Conservation (phyloP, 2,797 vertebrate genomes). For the Darevskia mixta region DNA sequence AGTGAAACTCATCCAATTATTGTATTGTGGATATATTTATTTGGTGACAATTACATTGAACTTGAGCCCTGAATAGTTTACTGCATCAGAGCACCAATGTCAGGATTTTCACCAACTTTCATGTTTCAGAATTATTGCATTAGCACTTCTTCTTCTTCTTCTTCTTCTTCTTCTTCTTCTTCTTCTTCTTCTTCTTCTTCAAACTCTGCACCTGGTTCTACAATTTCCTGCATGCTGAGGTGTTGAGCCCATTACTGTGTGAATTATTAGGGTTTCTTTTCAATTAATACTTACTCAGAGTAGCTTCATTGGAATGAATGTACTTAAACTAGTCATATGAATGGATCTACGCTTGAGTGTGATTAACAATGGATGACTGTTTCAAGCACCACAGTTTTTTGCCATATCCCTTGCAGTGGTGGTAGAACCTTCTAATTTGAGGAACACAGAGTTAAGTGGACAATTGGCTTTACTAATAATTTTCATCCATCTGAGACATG, state of each 20-base stretch:
- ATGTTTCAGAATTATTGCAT: background rate
- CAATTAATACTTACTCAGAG: too few species aligned
- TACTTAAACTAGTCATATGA: too few species aligned
- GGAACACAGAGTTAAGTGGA: constrained; percentile 6
- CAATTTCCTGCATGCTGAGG: background rate
- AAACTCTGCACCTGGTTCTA: background rate
- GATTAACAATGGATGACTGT: too few species aligned
- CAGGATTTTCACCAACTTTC: background rate
- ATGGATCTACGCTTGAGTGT: too few species aligned
- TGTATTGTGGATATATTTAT: background rate
- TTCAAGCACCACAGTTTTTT: background rate
- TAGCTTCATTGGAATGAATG: too few species aligned
- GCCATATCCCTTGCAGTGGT: background rate
- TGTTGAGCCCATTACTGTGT: background rate
- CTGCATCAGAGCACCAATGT: background rate
- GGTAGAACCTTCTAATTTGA: background rate
- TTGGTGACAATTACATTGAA: background rate
- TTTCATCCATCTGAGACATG: background rate
- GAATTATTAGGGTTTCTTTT: background rate
- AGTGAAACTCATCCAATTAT: background rate
- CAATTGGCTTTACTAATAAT: background rate
- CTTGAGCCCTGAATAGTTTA: background rate
- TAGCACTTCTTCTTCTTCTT: background rate
- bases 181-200: too few species aligned
- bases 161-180: too few species aligned